These are phyloP conservation scores for Exaiptasia diaphana DNA, from an alignment of 64 coral and sea anemone species.

Conservation along the genomic window DNA sequence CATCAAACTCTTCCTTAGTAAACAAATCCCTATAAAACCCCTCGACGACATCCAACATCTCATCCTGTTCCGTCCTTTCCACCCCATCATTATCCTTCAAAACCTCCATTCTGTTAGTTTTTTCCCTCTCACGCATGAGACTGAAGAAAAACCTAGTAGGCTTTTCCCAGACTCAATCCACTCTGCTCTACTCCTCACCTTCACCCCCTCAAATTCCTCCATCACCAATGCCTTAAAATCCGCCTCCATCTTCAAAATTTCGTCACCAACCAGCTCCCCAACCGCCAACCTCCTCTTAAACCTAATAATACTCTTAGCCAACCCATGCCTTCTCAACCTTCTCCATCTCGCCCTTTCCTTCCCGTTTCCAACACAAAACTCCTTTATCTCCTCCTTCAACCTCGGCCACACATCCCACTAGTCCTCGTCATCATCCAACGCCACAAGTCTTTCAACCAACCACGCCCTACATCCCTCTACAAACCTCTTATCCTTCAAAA, in stretches of 20 bases:
- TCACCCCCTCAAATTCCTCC: background rate
- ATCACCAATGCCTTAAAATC: background rate
- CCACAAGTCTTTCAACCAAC: too few species aligned
- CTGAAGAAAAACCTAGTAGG: slow-evolving; percentile 2
- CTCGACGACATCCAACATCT: background rate
- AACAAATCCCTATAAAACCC: background rate
- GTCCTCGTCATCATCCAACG: background rate
- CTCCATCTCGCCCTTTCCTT: background rate
- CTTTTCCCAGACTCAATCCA: slow-evolving; percentile 32
- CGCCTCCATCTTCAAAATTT: background rate
- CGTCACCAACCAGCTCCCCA: background rate
- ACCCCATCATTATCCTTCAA: background rate
- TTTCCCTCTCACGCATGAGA: background rate
- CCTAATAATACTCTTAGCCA: background rate
- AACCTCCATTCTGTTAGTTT: background rate
- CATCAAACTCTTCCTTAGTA: background rate
- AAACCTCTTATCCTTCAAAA: background rate
- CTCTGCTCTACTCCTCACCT: background rate
- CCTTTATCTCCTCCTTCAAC: background rate
- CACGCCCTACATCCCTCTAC: too few species aligned
- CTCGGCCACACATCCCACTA: background rate
- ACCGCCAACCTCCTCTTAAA: background rate
- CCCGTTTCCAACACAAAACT: background rate
- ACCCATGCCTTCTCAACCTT: background rate
- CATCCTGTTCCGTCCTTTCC: background rate